These are phyloP conservation scores for Aquatica leii DNA, from an alignment of 2,888 invertebrate genomes.

Conservation along the genomic window DNA sequence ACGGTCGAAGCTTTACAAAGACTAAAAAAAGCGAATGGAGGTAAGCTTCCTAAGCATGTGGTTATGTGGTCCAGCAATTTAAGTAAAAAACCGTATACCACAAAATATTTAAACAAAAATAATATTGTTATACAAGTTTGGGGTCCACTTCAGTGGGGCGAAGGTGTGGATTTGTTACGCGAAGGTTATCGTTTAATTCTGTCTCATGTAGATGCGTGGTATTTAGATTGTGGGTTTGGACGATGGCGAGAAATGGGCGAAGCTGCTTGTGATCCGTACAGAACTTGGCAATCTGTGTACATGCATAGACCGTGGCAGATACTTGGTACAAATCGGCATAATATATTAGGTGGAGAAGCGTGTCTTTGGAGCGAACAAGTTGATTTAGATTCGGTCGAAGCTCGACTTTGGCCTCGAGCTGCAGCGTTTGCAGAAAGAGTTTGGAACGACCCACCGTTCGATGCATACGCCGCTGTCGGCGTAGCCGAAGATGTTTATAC, in stretches of 20 bases:
- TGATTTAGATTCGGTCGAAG: conserved; percentile 76
- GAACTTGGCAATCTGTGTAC: conserved; percentile 88
- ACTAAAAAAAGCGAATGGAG: conserved; percentile 70
- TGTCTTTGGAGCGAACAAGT: conserved; percentile 89
- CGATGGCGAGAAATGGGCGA: conserved; percentile 85
- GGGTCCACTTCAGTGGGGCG: conserved; percentile 84
- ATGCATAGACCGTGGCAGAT: conserved; percentile 80
- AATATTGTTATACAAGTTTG: conserved; percentile 78
- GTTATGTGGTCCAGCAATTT: conserved; percentile 81
- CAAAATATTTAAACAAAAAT: conserved; percentile 59
- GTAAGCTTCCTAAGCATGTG: conserved; percentile 65
- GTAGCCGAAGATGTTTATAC: conserved; percentile 73
- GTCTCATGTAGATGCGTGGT: conserved; percentile 89
- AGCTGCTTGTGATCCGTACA: conserved; percentile 87
- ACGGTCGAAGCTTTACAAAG: conserved; percentile 70
- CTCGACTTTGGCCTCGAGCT: conserved; percentile 83
- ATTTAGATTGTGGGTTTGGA: conserved; percentile 87
- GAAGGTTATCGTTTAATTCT: conserved; percentile 81
- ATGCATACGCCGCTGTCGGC: conserved; percentile 61
- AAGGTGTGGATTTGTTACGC: conserved; percentile 78
- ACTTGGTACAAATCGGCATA: conserved; percentile 57
- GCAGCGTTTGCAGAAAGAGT: conserved; percentile 84
- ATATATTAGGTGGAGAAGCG: conserved; percentile 78
- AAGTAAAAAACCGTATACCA: conserved; percentile 74
- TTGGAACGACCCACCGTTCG: conserved; percentile 68